Percentiles rank a stretch among this genome's conserved stretches.
These are phyloP conservation scores for Eumacrocentrus americanus DNA, from an alignment of 2,888 invertebrate genomes.

Conservation along the genomic window DNA sequence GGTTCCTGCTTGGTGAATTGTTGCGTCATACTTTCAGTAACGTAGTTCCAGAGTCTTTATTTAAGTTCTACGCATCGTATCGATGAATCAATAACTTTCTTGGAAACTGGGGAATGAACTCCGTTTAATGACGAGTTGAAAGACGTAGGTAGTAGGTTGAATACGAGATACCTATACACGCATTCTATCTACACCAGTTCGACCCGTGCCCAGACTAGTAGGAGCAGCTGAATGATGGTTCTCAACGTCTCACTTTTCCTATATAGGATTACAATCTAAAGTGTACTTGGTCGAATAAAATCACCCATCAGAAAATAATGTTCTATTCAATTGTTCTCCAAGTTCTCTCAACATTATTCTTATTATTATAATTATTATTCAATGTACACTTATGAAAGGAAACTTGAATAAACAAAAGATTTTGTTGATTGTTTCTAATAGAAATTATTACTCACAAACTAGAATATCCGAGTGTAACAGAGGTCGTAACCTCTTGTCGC, in stretches of 20 bases:
- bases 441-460: neutral
- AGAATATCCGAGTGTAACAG: neutral
- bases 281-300: too few species aligned
- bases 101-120: neutral
- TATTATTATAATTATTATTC: too few species aligned
- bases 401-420: neutral
- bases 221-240: neutral
- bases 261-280: too few species aligned
- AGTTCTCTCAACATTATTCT: too few species aligned
- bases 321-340: neutral
- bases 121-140: neutral
- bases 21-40: neutral
- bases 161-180: neutral
- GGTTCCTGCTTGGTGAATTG: too few species aligned
- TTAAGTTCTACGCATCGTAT: neutral
- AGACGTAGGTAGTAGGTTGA: neutral
- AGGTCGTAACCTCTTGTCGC: neutral
- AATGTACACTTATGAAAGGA: neutral
- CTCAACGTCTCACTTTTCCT: neutral
- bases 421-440: too few species aligned
- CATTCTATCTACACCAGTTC: neutral
- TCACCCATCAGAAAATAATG: neutral
- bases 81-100: neutral
- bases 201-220: neutral
- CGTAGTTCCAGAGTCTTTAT: neutral